Evolutionary conservation across 2,113 vertebrate species (phyloP).

Genomic region (Lophura nycthemera): DNA sequence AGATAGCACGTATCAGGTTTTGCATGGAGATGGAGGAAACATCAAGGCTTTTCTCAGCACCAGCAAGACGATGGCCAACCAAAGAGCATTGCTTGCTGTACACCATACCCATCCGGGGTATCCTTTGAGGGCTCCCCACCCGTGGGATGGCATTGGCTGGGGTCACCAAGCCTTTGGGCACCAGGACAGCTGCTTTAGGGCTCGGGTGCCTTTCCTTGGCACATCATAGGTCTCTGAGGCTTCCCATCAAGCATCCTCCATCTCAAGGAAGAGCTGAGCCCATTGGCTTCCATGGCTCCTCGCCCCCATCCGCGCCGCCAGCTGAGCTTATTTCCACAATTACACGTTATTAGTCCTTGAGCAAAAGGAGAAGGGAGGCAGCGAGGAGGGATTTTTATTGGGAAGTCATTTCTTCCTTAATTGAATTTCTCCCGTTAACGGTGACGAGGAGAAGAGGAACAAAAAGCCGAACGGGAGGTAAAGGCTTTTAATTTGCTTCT

Average conservation of each 20-base stretch:
- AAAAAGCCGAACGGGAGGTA: conserved; percentile 12
- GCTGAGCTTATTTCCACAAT: conserved; percentile 10
- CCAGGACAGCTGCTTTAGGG: not conserved
- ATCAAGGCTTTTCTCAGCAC: not conserved
- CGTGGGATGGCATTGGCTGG: no score
- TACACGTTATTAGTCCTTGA: conserved; percentile 23
- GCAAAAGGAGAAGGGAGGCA: not conserved
- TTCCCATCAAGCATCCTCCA: not conserved
- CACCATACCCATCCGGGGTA: accelerated
- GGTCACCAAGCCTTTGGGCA: not conserved
- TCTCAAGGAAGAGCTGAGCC: not conserved
- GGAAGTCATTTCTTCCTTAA: conserved; percentile 68
- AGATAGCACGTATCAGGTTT: not conserved
- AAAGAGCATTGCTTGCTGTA: not conserved
- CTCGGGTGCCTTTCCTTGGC: not conserved
- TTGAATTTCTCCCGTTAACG: conserved; percentile 70
- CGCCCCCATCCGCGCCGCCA: not conserved
- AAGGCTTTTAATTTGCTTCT: conserved; percentile 9
- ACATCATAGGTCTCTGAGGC: not conserved
- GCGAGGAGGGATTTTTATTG: conserved; percentile 22
- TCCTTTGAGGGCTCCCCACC: not conserved
- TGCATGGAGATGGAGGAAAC: not conserved
- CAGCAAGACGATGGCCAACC: accelerated
- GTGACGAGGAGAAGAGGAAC: not conserved
- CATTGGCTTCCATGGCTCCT: not conserved